Evolutionary conservation across 2,888 invertebrate genomes (phyloP).

Genomic region (Tyria jacobaeae): DNA sequence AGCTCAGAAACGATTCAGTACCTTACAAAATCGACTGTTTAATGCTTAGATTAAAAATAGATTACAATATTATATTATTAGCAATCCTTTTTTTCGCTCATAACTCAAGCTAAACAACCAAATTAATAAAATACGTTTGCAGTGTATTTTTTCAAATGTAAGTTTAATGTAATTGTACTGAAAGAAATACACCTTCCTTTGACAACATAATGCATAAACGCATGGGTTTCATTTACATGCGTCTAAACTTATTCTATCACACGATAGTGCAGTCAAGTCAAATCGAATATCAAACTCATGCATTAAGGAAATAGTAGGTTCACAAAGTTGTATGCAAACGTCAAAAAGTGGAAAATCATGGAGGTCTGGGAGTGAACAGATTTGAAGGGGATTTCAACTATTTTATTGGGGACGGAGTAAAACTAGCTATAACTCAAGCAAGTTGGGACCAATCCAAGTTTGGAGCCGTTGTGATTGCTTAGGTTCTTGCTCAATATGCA

Average conservation of each 20-base stretch:
- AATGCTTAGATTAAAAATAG: too few relatives aligned
- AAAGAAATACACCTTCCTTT: background rate
- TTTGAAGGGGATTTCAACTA: constrained; percentile 62
- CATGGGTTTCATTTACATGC: constrained; percentile 1
- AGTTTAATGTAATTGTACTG: too few relatives aligned
- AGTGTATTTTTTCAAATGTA: too few relatives aligned
- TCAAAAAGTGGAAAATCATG: constrained; percentile 60
- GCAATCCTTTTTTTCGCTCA: too few relatives aligned
- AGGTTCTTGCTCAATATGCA: constrained; percentile 51
- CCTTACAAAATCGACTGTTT: too few relatives aligned
- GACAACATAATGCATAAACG: background rate
- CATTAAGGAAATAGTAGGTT: constrained; percentile 30
- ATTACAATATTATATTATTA: too few relatives aligned
- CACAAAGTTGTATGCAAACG: constrained; percentile 46
- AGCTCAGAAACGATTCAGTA: too few relatives aligned
- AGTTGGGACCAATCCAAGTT: constrained; percentile 65
- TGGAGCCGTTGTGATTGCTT: constrained; percentile 60
- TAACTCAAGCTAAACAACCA: too few relatives aligned
- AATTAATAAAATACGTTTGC: too few relatives aligned
- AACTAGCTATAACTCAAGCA: constrained; percentile 57
- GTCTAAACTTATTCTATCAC: constrained; percentile 19
- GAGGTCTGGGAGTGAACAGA: constrained; percentile 53
- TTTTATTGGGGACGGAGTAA: constrained; percentile 57
- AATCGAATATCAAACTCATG: constrained; percentile 39
- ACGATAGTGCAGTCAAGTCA: constrained; percentile 20